A percentile compares a stretch with the other conserved stretches of the same genome.
Evolutionary conservation across 2,797 vertebrate genomes (phyloP).

Genomic region (Thripadectes ignobilis): DNA sequence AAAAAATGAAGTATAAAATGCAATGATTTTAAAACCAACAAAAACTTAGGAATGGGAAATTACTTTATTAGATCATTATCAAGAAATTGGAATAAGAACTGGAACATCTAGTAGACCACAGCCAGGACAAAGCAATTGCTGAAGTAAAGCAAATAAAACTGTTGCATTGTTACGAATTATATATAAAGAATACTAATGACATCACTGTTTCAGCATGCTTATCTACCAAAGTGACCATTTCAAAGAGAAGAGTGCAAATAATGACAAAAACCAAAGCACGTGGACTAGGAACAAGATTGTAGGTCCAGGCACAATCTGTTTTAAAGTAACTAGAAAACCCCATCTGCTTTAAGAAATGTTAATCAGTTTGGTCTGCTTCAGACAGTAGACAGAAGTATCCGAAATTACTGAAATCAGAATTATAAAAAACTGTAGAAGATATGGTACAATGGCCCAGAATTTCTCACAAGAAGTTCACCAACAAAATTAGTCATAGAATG

Average conservation of each 20-base stretch:
- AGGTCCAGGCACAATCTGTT: not conserved
- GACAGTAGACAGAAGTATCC: not conserved
- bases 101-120: not conserved
- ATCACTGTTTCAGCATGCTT: not conserved
- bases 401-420: not conserved
- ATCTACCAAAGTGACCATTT: not conserved
- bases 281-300: not conserved
- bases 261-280: not conserved
- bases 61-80: not conserved
- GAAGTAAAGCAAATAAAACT: not conserved
- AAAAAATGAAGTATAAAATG: not conserved
- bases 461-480: not conserved
- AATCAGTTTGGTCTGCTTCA: not conserved
- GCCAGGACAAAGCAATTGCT: not conserved
- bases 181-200: not conserved
- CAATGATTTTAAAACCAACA: not conserved
- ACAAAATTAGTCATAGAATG: not conserved
- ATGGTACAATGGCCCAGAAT: rapidly evolving
- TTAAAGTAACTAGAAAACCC: not conserved
- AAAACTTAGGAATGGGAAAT: not conserved
- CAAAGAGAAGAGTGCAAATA: not conserved
- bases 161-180: not conserved
- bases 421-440: not conserved
- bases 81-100: not conserved
- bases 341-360: not conserved